Percentiles rank a stretch among this genome's conserved stretches.
phyloP scores from a whole-genome alignment of 2,113 vertebrate genomes.

The Rutilus rutilus region DNA sequence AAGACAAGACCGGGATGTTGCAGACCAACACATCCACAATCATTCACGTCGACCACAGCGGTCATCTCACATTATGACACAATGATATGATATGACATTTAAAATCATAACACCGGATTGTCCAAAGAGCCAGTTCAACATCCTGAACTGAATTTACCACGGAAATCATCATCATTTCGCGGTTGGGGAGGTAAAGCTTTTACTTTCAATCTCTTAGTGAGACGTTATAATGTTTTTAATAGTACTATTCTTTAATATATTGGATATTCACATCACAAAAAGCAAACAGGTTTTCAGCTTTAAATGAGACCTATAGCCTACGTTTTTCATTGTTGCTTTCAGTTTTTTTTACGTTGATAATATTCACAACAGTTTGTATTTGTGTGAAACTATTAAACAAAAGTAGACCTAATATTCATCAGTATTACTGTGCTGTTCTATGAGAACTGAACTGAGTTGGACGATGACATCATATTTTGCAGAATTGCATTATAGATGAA shows the following conservation, averaged over 20 bases:
- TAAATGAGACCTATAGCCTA: background rate
- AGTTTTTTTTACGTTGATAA: background rate
- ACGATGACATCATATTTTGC: too few relatives aligned
- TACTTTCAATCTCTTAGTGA: background rate
- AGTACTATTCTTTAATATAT: background rate
- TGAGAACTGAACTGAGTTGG: too few relatives aligned
- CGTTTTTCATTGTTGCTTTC: background rate
- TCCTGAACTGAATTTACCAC: conserved; percentile 22
- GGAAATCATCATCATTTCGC: conserved; percentile 13
- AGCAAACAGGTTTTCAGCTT: background rate
- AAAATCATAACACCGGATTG: background rate
- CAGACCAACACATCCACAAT: background rate
- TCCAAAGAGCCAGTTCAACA: conserved; percentile 24
- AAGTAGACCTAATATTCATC: too few relatives aligned
- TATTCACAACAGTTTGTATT: background rate
- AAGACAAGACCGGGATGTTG: conserved; percentile 7
- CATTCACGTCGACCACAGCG: background rate
- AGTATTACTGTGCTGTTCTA: too few relatives aligned
- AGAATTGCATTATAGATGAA: too few relatives aligned
- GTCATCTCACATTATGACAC: background rate
- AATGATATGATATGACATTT: conserved; percentile 37
- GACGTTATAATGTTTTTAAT: background rate
- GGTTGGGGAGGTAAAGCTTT: conserved; percentile 10
- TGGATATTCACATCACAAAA: background rate
- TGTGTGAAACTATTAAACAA: background rate